Conservation (phyloP, 2,797 vertebrate genomes). For the Sebastes cheni region DNA sequence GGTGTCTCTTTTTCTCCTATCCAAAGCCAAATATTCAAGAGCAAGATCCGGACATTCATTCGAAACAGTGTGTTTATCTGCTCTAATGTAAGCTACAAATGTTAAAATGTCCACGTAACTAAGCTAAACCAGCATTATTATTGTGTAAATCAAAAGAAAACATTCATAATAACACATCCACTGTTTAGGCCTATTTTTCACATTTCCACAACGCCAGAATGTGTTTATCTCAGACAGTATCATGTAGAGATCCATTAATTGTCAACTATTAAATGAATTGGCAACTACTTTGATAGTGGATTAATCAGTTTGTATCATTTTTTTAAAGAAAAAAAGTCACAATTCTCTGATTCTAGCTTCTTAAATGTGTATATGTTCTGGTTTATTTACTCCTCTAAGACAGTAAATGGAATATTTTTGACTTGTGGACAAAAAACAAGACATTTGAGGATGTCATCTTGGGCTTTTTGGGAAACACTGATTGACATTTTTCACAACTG, state of each 20-base stretch:
- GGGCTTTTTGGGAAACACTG: no score
- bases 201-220: neutral
- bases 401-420: no score
- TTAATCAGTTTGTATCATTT: neutral
- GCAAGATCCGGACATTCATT: neutral
- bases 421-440: no score
- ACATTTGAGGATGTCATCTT: no score
- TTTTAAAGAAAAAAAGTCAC: no score
- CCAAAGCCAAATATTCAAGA: neutral
- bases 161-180: neutral
- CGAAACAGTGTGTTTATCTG: neutral
- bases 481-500: no score
- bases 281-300: neutral
- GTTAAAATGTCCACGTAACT: neutral
- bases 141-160: neutral
- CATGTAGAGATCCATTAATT: neutral
- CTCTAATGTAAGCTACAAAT: neutral
- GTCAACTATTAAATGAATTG: neutral
- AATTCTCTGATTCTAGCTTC: no score
- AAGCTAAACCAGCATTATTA: rapidly evolving
- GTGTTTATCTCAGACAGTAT: neutral
- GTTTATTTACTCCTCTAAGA: no score
- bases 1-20: neutral
- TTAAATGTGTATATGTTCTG: no score
- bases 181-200: neutral